Conservation (phyloP, 2,113 vertebrate genomes). For the Campylomormyrus tamandua region DNA sequence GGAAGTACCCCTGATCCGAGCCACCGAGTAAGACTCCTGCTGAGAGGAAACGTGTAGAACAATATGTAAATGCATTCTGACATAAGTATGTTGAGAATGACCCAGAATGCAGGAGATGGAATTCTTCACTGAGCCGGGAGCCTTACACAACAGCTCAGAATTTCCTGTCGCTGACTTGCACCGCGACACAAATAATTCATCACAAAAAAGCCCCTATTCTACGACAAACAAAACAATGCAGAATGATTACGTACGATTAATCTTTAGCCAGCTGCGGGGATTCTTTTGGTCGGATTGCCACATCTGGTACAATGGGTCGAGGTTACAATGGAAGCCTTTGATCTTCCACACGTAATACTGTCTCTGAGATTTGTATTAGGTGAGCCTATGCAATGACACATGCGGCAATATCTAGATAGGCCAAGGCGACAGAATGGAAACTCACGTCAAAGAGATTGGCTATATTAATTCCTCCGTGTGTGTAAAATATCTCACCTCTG, state of each 20-base stretch:
- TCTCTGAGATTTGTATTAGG: not conserved
- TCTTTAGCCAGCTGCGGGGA: not conserved
- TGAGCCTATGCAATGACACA: not conserved
- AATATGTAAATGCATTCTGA: slow-evolving; percentile 1
- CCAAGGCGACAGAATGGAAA: not conserved
- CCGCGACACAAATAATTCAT: not conserved
- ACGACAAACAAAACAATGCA: not conserved
- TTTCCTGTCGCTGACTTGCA: not conserved
- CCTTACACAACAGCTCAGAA: not conserved
- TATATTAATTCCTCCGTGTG: not conserved
- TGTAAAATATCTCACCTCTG: not conserved
- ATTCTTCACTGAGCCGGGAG: not conserved
- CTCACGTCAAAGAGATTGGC: not conserved
- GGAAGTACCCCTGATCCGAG: not conserved
- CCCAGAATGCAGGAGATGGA: not conserved
- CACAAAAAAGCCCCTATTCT: not conserved
- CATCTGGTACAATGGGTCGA: not conserved
- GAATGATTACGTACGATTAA: not conserved
- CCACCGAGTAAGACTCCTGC: not conserved
- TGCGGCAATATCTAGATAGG: not conserved
- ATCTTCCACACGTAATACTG: not conserved
- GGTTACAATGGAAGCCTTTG: not conserved
- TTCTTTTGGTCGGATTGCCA: not conserved
- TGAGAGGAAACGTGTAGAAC: not conserved
- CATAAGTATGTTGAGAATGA: not conserved